Percentiles rank a stretch among this genome's conserved stretches.
phyloP scores from a whole-genome alignment of 2,797 vertebrate genomes.

The Cossypha polioptera region DNA sequence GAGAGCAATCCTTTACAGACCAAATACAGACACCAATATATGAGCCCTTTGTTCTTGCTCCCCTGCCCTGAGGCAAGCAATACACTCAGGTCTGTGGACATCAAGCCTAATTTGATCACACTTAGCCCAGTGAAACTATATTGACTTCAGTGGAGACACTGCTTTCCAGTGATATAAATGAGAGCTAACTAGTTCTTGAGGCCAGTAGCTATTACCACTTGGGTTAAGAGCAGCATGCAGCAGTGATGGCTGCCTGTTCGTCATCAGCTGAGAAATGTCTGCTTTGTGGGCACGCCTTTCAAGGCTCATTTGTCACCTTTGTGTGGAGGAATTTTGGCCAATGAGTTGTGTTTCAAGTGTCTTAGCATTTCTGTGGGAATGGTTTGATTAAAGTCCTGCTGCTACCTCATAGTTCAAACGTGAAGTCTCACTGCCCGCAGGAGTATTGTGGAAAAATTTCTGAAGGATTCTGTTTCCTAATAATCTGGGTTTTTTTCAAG shows the following conservation, averaged over 20 bases:
- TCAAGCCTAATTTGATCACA: constrained; percentile 55
- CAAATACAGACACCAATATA: constrained; percentile 19
- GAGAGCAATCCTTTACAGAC: constrained; percentile 30
- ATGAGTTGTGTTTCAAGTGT: not conserved
- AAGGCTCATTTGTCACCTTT: not conserved
- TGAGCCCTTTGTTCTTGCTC: constrained; percentile 43
- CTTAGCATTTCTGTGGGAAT: not conserved
- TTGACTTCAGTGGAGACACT: constrained; percentile 44
- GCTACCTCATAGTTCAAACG: not conserved
- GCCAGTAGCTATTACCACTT: not conserved
- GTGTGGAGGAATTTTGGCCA: constrained; percentile 23
- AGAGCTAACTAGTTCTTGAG: constrained; percentile 40
- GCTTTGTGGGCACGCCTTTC: not conserved
- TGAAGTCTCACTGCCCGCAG: not conserved
- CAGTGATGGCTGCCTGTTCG: not conserved
- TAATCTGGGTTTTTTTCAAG: not conserved
- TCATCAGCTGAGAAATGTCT: not conserved
- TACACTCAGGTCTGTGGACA: constrained; percentile 53
- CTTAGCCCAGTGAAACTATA: constrained; percentile 42
- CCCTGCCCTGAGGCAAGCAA: constrained; percentile 42
- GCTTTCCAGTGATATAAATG: constrained; percentile 44
- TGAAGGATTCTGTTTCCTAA: not conserved
- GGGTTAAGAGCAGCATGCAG: not conserved
- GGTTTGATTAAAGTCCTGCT: constrained; percentile 9
- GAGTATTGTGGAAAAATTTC: not conserved